These are phyloP conservation scores for Elaphurus davidianus DNA, from an alignment of 2,113 vertebrate genomes.

Conservation along the genomic window DNA sequence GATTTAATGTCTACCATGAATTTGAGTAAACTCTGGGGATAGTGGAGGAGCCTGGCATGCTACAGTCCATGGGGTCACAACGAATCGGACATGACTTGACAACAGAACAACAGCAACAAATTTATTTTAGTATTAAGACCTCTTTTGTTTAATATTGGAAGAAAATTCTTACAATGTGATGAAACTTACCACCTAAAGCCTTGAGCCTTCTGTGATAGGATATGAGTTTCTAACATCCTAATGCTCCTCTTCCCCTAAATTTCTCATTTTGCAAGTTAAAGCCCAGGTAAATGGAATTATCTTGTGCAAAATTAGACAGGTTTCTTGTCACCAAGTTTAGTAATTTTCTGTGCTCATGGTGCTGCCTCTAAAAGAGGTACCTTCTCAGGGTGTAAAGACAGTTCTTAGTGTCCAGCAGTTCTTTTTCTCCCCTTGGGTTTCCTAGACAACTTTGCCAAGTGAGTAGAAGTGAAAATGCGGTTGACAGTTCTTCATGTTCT, in stretches of 20 bases:
- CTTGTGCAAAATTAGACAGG: background rate
- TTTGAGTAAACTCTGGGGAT: background rate
- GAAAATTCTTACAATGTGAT: background rate
- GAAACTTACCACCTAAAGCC: background rate
- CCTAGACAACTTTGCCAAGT: background rate
- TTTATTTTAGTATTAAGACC: background rate
- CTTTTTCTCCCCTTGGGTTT: background rate
- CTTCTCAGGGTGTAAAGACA: background rate
- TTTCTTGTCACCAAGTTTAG: background rate
- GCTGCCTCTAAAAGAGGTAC: background rate
- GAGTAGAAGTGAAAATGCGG: background rate
- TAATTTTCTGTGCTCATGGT: background rate
- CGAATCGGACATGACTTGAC: background rate
- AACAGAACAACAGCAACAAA: background rate
- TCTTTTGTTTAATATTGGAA: background rate
- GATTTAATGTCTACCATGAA: background rate
- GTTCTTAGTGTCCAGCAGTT: fast-evolving
- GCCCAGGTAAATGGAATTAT: background rate
- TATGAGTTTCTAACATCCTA: background rate
- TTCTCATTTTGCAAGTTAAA: background rate
- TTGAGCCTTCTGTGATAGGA: background rate
- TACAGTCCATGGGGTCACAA: background rate
- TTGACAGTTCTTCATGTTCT: background rate
- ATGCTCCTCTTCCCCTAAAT: background rate
- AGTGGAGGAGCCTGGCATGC: background rate